Evolutionary conservation across 2,113 vertebrate species (phyloP).

Genomic region (Fregata magnificens): DNA sequence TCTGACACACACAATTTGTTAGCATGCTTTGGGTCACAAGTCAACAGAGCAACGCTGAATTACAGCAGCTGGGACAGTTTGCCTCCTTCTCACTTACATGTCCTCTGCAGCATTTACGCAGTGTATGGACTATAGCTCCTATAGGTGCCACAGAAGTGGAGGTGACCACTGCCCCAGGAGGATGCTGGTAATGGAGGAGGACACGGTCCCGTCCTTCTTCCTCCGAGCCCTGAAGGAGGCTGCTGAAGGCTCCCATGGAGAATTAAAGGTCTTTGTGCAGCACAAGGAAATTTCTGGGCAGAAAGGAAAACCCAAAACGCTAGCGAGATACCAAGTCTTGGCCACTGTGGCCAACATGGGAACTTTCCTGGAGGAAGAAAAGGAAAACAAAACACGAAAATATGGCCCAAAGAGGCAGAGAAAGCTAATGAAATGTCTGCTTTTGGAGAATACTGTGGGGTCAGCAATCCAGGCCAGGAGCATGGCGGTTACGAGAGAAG

Average conservation of each 20-base stretch:
- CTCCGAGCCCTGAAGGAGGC: background rate
- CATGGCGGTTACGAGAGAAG: accelerated
- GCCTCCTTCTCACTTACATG: background rate
- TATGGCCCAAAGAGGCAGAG: background rate
- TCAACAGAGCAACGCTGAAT: background rate
- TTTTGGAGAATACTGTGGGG: background rate
- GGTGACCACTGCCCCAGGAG: background rate
- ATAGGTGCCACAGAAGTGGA: background rate
- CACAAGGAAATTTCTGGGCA: background rate
- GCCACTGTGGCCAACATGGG: background rate
- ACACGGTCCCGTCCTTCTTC: background rate
- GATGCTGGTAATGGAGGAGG: background rate
- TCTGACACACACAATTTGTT: background rate
- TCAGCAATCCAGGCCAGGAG: background rate
- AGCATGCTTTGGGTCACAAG: background rate
- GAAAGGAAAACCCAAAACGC: background rate
- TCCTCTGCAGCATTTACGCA: background rate
- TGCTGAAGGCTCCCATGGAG: background rate
- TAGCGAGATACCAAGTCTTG: background rate
- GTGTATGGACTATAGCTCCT: background rate
- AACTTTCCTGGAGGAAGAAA: background rate
- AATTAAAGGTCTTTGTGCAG: background rate
- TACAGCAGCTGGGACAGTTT: background rate
- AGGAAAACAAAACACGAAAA: background rate
- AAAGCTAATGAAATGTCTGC: background rate